Evolutionary conservation across 2,113 vertebrate genomes (phyloP), one percentile per base, ranked within the genome.

Genomic region (Smithornis capensis): DNA sequence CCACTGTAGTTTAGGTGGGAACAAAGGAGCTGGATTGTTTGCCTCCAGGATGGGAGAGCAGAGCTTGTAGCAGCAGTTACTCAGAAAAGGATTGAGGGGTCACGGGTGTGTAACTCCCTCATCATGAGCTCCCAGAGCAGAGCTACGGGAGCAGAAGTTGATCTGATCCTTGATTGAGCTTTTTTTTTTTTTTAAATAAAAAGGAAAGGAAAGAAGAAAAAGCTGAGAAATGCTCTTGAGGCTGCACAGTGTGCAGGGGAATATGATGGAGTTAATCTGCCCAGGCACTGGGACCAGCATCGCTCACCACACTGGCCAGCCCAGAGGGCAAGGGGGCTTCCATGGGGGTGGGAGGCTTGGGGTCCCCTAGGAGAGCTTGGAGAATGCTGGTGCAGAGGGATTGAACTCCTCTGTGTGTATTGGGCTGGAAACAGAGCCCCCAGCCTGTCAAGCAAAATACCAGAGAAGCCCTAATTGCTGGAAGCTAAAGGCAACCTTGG

Each of bases 51-150:
- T 91, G 87, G 91, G 84, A 95, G 94, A 92, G 87, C 84, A 89
- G 84, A 82, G 80, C 92, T 59, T 19, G 93, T 83, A 89, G 87
- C 15, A 1, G 95, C 84, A 89, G 81, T 82, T 92, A 96, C 84
- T 96, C 93, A 94, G 87, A 92, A n/a, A 69, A 89, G 90, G 95
- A 95, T 95, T 94, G 89, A 82, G 90, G 91, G 92, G 92, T 95
- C 96, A 96, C 10, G 84, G 89, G 81, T 82, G 84, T 78, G 1
- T 35, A 91, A 95, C 84, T 96, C 84, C 92, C 87, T 96, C 95
- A 84, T 89, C 92, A 87, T 84, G 78, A 96, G 90, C 95, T 96
- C 84, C 74, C 81, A 44, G 92, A 3, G 1, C 84, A 55, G 84
- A 89, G 84, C 87, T 68, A 49, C 33, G 1, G 74, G 47, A 18